A percentile compares a stretch with the other conserved stretches of the same genome.
Conservation (phyloP, 2,888 invertebrate species). For the Lepeophtheirus nordmannii region DNA sequence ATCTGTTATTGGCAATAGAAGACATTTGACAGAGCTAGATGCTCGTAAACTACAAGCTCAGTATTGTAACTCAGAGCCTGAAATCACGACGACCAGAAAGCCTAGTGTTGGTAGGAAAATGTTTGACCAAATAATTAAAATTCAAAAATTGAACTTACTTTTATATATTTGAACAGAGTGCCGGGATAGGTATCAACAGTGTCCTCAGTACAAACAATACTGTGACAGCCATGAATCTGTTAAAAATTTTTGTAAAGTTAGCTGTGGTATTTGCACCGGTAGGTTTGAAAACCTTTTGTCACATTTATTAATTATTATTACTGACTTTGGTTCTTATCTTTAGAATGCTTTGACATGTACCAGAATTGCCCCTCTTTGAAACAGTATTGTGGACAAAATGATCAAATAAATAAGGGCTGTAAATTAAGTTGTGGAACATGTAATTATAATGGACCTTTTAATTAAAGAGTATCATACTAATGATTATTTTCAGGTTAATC, state of each 20-base stretch:
- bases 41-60: not conserved
- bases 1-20: not conserved
- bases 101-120: not conserved
- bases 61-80: not conserved
- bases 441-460: not conserved
- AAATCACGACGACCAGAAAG: not conserved
- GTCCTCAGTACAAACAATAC: not conserved
- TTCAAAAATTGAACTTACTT: not conserved
- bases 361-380: not conserved
- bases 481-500: too few species aligned
- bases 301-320: not conserved
- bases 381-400: not conserved
- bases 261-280: not conserved
- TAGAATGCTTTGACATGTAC: not conserved
- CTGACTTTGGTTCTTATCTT: not conserved
- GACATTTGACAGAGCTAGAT: not conserved
- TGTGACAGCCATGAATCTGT: not conserved
- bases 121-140: not conserved
- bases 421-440: not conserved
- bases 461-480: too few species aligned
- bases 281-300: not conserved
- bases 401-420: not conserved
- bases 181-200: not conserved
- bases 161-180: not conserved
- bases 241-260: not conserved